A percentile compares a stretch with the other conserved stretches of the same genome.
phyloP scores from a whole-genome alignment of 2,797 vertebrate species.

The Galaxias olidus region DNA sequence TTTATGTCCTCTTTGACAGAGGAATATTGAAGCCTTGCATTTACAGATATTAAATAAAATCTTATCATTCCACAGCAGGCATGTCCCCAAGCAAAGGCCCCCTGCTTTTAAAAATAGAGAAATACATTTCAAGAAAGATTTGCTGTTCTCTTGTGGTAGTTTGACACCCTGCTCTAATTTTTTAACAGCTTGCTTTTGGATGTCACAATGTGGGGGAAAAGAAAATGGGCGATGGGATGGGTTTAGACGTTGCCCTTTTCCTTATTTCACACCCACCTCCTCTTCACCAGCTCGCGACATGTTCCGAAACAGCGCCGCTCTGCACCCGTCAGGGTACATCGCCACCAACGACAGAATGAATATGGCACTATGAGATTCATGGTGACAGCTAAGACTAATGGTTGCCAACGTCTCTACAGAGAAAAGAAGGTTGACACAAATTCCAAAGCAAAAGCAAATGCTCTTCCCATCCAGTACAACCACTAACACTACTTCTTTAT shows the following conservation, averaged over 20 bases:
- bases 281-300: slow-evolving; percentile 79
- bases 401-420: slow-evolving; percentile 29
- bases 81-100: slow-evolving; percentile 54
- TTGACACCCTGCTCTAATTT: slow-evolving; percentile 68
- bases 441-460: slow-evolving; percentile 29
- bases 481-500: not conserved
- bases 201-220: slow-evolving; percentile 59
- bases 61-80: slow-evolving; percentile 47
- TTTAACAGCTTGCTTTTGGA: slow-evolving; percentile 43
- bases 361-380: slow-evolving; percentile 52
- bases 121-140: slow-evolving; percentile 66
- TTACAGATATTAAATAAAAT: slow-evolving; percentile 76
- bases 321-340: slow-evolving; percentile 68
- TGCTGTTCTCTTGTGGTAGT: slow-evolving; percentile 60
- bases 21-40: slow-evolving; percentile 55
- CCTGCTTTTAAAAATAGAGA: slow-evolving; percentile 67
- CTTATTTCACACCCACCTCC: slow-evolving; percentile 79
- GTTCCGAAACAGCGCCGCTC: slow-evolving; percentile 70
- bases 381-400: slow-evolving; percentile 58
- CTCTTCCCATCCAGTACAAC: slow-evolving; percentile 2
- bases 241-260: slow-evolving; percentile 80
- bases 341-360: slow-evolving; percentile 42
- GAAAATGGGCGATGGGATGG: slow-evolving; percentile 46
- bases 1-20: slow-evolving; percentile 33
- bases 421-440: slow-evolving; percentile 38